These are phyloP conservation scores for Cynodonichthys magdalenae DNA, from an alignment of 2,797 vertebrate genomes.

Conservation along the genomic window DNA sequence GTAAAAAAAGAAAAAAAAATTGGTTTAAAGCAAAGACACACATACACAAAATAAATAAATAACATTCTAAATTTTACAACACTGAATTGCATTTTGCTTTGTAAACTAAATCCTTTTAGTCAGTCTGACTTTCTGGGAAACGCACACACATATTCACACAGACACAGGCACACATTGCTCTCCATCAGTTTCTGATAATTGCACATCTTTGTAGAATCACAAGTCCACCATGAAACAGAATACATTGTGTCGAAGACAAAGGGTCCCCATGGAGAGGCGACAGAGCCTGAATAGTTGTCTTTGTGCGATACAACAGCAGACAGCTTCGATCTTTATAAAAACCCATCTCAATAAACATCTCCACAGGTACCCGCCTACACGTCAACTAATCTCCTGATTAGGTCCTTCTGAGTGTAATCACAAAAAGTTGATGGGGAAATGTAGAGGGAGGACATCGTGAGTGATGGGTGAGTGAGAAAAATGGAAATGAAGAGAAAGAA, in stretches of 20 bases:
- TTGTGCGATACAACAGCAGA: slow-evolving; percentile 43
- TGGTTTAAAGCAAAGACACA: no score
- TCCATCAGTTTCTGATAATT: slow-evolving; percentile 55
- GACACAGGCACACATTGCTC: slow-evolving; percentile 5
- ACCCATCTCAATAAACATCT: slow-evolving; percentile 60
- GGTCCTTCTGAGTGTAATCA: slow-evolving; percentile 49
- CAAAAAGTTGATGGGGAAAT: slow-evolving; percentile 45
- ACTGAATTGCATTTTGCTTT: slow-evolving; percentile 21
- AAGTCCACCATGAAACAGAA: slow-evolving; percentile 49
- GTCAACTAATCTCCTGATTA: slow-evolving; percentile 45
- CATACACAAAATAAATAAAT: no score
- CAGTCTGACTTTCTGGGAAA: slow-evolving; percentile 12
- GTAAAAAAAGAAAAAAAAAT: no score
- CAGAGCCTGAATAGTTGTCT: slow-evolving; percentile 36
- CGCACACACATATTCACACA: not conserved
- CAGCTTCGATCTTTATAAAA: slow-evolving; percentile 54
- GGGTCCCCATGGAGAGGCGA: slow-evolving; percentile 44
- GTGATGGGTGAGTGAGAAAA: slow-evolving; percentile 44
- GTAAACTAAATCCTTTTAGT: slow-evolving; percentile 23
- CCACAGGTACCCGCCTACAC: slow-evolving; percentile 28
- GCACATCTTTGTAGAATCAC: slow-evolving; percentile 49
- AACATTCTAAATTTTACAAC: slow-evolving; percentile 4
- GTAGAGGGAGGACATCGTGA: not conserved
- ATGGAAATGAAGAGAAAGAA: slow-evolving; percentile 33
- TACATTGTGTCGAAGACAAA: slow-evolving; percentile 61